Conservation (phyloP, 2,797 vertebrate genomes). For the Microctenopoma stevenorrisi region DNA sequence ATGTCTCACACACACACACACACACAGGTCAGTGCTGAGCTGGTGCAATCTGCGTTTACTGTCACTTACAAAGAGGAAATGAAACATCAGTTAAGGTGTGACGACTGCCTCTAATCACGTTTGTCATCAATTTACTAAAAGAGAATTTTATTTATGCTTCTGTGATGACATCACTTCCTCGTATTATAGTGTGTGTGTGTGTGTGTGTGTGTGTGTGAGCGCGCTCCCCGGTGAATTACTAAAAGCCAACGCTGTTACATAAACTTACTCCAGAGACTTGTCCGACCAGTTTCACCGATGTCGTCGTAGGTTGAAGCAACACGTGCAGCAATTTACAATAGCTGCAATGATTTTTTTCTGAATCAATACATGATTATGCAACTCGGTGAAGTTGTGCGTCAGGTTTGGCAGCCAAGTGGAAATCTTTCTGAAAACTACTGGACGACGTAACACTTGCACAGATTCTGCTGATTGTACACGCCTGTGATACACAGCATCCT, state of each 20-base stretch:
- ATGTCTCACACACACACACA: slow-evolving; percentile 21
- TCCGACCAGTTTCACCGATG: not conserved
- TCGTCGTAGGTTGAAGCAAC: not conserved
- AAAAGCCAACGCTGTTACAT: slow-evolving; percentile 8
- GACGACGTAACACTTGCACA: too few species aligned
- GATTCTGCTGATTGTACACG: too few species aligned
- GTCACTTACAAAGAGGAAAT: slow-evolving; percentile 66
- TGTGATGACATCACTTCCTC: slow-evolving; percentile 36
- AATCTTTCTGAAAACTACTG: too few species aligned
- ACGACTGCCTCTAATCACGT: not conserved
- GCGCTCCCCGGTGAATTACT: slow-evolving; percentile 3
- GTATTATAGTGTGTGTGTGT: not conserved
- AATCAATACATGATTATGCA: fast-evolving
- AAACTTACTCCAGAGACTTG: slow-evolving; percentile 8
- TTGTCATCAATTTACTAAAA: slow-evolving; percentile 5
- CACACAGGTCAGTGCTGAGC: slow-evolving; percentile 47
- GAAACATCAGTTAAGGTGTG: slow-evolving; percentile 33
- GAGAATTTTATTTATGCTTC: slow-evolving; percentile 8
- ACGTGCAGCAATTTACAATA: not conserved
- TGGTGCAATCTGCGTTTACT: slow-evolving; percentile 48
- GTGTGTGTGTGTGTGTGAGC: slow-evolving; percentile 17
- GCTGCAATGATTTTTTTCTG: not conserved
- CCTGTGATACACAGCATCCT: too few species aligned
- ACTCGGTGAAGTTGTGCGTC: not conserved
- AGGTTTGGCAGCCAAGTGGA: not conserved